Evolutionary conservation across 2,797 vertebrate genomes (phyloP), one percentile per base, ranked within the genome.

Genomic region (Galaxias olidus): DNA sequence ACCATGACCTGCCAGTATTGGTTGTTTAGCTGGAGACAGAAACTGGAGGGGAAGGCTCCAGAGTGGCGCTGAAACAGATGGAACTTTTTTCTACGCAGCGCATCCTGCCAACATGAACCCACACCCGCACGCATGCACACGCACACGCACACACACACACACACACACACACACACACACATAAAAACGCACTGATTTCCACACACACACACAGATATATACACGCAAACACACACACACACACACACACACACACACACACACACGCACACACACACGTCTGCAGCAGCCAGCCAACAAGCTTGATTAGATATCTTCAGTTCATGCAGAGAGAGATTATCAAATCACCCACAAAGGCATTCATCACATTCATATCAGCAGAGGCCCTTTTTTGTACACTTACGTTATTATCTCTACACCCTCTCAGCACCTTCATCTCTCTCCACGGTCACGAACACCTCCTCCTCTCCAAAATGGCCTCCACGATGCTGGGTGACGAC

Each of bases 31-130:
- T 65, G 74, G 75, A 83, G 77, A 71, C 75, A 48, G 66, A 59
- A 65, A 75, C 48, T 62, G 80, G 65, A 66, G 69, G 74, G 65
- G 68, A 81, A 76, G 30, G 66, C 79, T 82, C 68, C 79, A 68
- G 65, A 80, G 73, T 78, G 76, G 80, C 54, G 70, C 63, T 61
- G 65, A 77, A 68, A 89, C 87, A 90, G 86, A 80, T 91, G 89
- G 76, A 81, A 75, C 83, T 89, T 80, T 90, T 88, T 91, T 85
- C 71, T 66, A 10, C 74, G 58, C 68, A 74, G 20, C 51, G 61
- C 53, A 47, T 48, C 20, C 44, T 48, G 15, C 59, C 61, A 70
- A 68, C n/a, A n/a, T 41, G 63, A 40, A 47, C 45, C 8, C 48
- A 42, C 44, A 43, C 11, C 45, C 50, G 43, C 20, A 64, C 48